Conservation (phyloP, 2,888 invertebrate species). For the Lysandra coridon region DNA sequence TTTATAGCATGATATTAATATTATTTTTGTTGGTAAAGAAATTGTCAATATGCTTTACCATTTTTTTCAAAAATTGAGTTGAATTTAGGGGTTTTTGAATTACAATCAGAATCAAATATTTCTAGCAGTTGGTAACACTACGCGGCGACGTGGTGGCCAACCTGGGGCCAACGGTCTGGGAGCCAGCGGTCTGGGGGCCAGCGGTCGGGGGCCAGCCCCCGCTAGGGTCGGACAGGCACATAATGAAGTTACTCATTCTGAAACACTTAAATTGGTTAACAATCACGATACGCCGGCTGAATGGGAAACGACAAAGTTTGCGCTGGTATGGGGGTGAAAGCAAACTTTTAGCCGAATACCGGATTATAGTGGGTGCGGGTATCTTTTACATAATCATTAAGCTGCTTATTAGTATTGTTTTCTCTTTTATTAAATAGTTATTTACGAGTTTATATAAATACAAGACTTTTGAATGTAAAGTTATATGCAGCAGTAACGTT, state of each 20-base stretch:
- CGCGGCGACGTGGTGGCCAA: conserved; percentile 43
- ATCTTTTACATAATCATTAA: neutral
- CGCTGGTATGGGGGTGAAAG: conserved; percentile 4
- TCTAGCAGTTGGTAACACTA: too few species aligned
- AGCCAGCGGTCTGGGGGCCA: conserved; percentile 52
- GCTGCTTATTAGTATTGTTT: conserved; percentile 1
- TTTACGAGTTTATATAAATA: neutral
- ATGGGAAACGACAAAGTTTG: conserved; percentile 20
- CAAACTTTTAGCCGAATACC: neutral
- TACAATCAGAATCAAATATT: too few species aligned
- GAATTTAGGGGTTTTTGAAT: too few species aligned
- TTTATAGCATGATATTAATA: too few species aligned
- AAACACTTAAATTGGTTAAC: conserved; percentile 21
- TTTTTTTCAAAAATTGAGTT: too few species aligned
- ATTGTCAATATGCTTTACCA: too few species aligned
- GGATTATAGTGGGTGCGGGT: conserved; percentile 3
- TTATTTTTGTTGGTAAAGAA: too few species aligned
- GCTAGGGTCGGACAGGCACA: conserved; percentile 27
- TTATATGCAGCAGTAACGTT: too few species aligned
- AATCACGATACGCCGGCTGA: conserved; percentile 24
- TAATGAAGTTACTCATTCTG: conserved; percentile 4
- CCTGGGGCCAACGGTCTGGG: conserved; percentile 44
- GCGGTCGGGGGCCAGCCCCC: conserved; percentile 43
- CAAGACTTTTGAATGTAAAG: too few species aligned
- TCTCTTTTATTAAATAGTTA: neutral